Conservation (phyloP, 2,797 vertebrate species). For the Trachops cirrhosus region DNA sequence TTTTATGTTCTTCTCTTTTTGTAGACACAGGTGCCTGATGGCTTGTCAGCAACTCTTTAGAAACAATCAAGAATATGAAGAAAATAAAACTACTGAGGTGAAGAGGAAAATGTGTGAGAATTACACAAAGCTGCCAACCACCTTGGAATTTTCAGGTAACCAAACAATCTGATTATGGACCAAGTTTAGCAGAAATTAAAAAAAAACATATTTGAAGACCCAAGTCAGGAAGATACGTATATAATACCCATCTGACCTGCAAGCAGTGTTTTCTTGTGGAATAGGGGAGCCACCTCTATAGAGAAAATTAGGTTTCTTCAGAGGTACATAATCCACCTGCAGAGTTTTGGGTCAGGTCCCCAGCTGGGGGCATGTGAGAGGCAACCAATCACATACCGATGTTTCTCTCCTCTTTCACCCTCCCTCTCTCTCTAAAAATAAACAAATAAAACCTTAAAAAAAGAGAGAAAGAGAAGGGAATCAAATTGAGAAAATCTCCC, state of each 20-base stretch:
- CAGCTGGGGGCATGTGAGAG: too few relatives aligned
- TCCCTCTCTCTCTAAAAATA: too few relatives aligned
- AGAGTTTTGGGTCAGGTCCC: neutral
- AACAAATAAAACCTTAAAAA: too few relatives aligned
- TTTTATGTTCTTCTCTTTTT: constrained; percentile 36
- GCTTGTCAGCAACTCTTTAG: constrained; percentile 63
- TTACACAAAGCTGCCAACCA: neutral
- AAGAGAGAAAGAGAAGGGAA: neutral
- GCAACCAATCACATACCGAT: too few relatives aligned
- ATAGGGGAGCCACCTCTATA: neutral
- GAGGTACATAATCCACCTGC: neutral
- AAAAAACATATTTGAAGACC: constrained; percentile 39
- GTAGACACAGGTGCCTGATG: neutral
- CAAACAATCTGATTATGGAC: constrained; percentile 58
- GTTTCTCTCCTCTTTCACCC: too few relatives aligned
- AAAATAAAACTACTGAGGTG: constrained; percentile 29
- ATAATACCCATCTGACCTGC: neutral
- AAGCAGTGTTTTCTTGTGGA: neutral
- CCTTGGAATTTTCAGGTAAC: constrained; percentile 33
- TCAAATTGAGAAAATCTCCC: neutral
- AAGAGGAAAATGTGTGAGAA: constrained; percentile 48
- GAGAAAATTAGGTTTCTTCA: constrained; percentile 14
- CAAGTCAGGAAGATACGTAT: constrained; percentile 28
- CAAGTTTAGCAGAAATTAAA: constrained; percentile 51
- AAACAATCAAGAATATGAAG: constrained; percentile 31